phyloP scores from a whole-genome alignment of 92 coral and sea anemone species.

The Porites divaricata region DNA sequence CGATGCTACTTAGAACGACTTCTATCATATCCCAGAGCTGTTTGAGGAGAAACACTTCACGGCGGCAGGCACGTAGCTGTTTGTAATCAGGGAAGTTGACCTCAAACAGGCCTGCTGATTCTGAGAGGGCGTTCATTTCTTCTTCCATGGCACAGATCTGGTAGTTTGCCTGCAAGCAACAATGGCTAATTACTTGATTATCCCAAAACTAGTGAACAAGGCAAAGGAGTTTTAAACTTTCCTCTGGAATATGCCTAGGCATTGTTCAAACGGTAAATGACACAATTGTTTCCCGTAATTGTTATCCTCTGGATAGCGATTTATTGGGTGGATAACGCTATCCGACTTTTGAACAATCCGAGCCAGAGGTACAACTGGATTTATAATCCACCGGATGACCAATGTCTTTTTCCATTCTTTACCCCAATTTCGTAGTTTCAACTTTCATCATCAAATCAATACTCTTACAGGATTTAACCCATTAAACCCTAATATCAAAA shows the following conservation, averaged over 20 bases:
- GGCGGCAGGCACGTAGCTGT: conserved; percentile 99
- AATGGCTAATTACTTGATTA: background rate
- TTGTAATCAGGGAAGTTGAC: conserved; percentile 99
- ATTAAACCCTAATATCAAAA: too few species aligned
- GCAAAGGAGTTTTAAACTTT: background rate
- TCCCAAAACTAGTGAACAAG: background rate
- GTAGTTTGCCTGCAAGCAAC: conserved; percentile 71
- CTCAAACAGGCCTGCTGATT: conserved; percentile 98
- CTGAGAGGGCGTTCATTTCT: conserved; percentile 90
- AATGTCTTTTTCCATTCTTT: too few species aligned
- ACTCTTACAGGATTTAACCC: too few species aligned
- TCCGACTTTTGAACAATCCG: too few species aligned
- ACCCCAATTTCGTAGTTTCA: too few species aligned
- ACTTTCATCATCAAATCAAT: too few species aligned
- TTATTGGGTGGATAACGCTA: too few species aligned
- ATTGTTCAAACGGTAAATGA: background rate
- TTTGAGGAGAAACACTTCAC: conserved; percentile 91
- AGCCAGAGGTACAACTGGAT: too few species aligned
- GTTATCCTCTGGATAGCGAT: too few species aligned
- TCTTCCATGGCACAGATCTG: conserved; percentile 94
- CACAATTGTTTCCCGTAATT: too few species aligned
- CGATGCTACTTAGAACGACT: conserved; percentile 91
- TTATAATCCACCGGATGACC: too few species aligned
- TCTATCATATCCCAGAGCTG: conserved; percentile 98
- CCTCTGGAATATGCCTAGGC: background rate